Evolutionary conservation across 1,140 invertebrate genomes (phyloP).

Genomic region (Steinernema feltiae): DNA sequence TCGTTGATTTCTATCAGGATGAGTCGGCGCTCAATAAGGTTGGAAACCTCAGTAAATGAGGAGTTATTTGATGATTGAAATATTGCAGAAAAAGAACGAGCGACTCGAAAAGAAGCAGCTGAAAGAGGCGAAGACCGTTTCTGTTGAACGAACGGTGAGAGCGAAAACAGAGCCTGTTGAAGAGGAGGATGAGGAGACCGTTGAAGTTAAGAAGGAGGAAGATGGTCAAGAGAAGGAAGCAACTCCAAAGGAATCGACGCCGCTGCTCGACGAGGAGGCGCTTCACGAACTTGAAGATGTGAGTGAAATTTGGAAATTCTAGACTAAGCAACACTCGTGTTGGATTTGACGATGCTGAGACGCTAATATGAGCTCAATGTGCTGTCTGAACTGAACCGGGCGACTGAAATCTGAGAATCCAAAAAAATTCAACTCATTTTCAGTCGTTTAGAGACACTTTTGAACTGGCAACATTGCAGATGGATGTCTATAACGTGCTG

Average conservation of each 20-base stretch:
- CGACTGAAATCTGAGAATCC: too few species aligned
- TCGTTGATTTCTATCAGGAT: constrained; percentile 22
- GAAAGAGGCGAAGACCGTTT: constrained; percentile 17
- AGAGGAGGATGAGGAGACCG: constrained; percentile 22
- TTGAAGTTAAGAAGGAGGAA: constrained; percentile 18
- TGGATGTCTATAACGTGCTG: too few species aligned
- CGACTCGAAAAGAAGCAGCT: constrained; percentile 21
- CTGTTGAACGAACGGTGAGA: background rate
- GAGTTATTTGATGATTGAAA: constrained; percentile 33
- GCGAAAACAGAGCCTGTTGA: constrained; percentile 13
- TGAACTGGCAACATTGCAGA: too few species aligned
- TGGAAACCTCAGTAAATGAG: background rate
- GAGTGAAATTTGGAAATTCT: constrained; percentile 3
- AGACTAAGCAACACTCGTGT: too few species aligned
- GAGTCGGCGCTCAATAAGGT: constrained; percentile 32
- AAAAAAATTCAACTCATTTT: too few species aligned
- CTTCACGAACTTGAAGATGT: constrained; percentile 1
- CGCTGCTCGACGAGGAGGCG: background rate
- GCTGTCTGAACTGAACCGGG: too few species aligned
- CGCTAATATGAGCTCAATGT: too few species aligned
- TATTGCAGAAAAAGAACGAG: constrained; percentile 33
- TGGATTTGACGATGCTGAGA: too few species aligned
- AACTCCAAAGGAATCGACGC: background rate
- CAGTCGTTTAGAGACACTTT: too few species aligned
- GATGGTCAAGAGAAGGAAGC: background rate